Conservation (phyloP, 2,797 vertebrate genomes). For the Cygnus olor region DNA sequence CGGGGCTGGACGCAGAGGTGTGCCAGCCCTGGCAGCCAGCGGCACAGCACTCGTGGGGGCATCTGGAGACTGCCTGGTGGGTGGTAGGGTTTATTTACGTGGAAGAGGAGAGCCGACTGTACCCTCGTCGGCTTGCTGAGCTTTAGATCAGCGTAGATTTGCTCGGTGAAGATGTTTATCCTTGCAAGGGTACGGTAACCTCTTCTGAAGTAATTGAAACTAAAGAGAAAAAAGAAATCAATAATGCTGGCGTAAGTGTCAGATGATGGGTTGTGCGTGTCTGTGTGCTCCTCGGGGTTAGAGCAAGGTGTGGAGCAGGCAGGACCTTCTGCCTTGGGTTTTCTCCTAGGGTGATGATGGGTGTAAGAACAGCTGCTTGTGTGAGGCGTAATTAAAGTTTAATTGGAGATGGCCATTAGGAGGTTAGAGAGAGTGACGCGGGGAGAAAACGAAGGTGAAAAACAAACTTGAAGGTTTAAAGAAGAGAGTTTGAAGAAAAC, state of each 20-base stretch:
- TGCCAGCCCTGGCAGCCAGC: background rate
- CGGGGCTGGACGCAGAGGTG: background rate
- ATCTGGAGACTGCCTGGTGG: background rate
- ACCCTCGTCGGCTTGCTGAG: background rate
- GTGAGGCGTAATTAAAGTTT: slow-evolving; percentile 19
- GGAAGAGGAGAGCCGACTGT: background rate
- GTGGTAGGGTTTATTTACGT: background rate
- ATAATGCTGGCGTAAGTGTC: background rate
- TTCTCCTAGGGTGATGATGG: background rate
- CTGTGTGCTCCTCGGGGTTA: background rate
- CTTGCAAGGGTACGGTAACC: background rate
- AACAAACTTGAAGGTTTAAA: slow-evolving; percentile 1
- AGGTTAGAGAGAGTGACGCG: background rate
- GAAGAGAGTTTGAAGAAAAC: background rate
- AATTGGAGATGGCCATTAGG: slow-evolving; percentile 30
- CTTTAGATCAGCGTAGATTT: background rate
- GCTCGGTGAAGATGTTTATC: background rate
- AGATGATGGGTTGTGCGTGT: background rate
- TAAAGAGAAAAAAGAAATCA: background rate
- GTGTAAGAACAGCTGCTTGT: slow-evolving; percentile 25
- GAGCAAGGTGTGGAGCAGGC: background rate
- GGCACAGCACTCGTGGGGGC: background rate
- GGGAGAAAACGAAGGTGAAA: background rate
- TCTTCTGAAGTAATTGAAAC: background rate
- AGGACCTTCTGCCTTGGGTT: slow-evolving; percentile 14